phyloP scores from a whole-genome alignment of 2,113 vertebrate species.

The Seriola dumerili region DNA sequence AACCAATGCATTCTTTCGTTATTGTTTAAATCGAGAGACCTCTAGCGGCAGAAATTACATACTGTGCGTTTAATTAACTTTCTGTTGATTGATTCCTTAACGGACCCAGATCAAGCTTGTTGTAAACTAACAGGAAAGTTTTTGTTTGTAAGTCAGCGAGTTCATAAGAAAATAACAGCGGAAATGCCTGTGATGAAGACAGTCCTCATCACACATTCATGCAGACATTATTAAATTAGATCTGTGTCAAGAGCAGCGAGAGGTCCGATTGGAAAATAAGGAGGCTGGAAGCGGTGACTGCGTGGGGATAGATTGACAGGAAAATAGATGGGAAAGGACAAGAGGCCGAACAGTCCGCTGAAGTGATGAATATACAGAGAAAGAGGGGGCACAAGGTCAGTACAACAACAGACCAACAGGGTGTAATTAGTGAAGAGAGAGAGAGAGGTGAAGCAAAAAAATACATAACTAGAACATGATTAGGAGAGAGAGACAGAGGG shows the following conservation, averaged over 20 bases:
- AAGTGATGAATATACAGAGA: slow-evolving; percentile 22
- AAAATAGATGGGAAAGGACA: slow-evolving; percentile 33
- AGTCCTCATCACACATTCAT: no score
- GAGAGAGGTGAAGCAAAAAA: slow-evolving; percentile 5
- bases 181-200: not conserved
- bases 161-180: no score
- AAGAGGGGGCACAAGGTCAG: slow-evolving; percentile 11
- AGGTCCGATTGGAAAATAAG: not conserved
- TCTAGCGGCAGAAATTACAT: no score
- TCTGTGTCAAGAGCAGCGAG: not conserved
- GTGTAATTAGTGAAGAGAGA: slow-evolving; percentile 11
- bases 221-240: not conserved
- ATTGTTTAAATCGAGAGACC: no score
- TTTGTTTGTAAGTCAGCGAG: no score
- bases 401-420: not conserved
- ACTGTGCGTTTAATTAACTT: no score
- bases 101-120: not conserved
- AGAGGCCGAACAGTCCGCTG: not conserved
- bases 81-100: no score
- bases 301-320: slow-evolving; percentile 27
- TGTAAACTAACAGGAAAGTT: not conserved
- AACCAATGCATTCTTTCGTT: no score
- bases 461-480: not conserved
- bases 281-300: not conserved
- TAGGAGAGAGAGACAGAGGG: not conserved